Base-by-base conservation (phyloP, 1,140 invertebrate species). In the Aphis gossypii region DNA sequence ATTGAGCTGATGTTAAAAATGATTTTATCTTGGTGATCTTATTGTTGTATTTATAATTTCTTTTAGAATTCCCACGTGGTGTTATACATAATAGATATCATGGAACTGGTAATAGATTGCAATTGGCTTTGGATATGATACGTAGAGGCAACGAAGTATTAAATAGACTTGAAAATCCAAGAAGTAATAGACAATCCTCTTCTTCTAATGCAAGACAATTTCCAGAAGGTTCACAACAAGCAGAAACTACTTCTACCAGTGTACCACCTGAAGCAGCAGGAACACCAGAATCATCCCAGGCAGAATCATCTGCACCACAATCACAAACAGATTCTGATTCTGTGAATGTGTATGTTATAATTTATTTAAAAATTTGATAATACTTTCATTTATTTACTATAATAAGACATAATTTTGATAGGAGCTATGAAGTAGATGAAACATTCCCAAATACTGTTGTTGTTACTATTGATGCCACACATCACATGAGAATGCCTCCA, bases 51-150 rank as follows among this genome's bases (percentile, higher is more conserved):
- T 51, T 88, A 54, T 54, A 54, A 54, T 90, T 60, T 30, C 11
- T 68, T 86, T 93, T n/a, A 93, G 92, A 93, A 30, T 41, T 93
- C 8, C 92, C 92, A 44, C 92, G 92, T 30, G 23, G 92, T 30
- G 23, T 83, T 54, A 8, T 84, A 54, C 56, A 21, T 84, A 51
- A 46, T 23, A 93, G 92, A 54, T 86, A n/a, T 56, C 68, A 93
- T 30, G 82, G 89, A 4, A 93, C 35, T 84, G 35, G 35, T 54
- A 86, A 84, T 94, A 95, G 96, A 11, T 94, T 96, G 54, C 76
- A 94, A 23, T 94, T 95, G 48, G 96, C 96, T 21, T 94, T 94
- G 56, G 94, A 95, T 38, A 96, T 96, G 96, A 92, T 96, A 9
- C 94, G 95, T 35, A 95, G 95, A 89, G 95, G 95, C 18, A 95